Base-by-base conservation (phyloP, 2,797 vertebrate genomes). In the Kryptolebias ocellatus region DNA sequence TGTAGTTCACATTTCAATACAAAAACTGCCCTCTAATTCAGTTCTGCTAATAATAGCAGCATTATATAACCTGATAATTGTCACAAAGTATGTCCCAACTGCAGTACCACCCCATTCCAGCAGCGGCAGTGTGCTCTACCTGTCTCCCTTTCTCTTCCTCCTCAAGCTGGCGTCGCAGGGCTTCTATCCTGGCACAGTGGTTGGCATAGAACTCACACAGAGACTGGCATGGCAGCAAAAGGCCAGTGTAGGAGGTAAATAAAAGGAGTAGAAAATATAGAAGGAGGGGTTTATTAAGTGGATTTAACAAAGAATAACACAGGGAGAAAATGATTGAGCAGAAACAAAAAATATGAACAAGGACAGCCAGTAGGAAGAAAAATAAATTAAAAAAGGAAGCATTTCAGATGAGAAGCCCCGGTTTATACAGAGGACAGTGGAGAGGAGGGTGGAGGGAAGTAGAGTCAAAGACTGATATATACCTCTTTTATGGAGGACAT, bases 131-230 rank as follows among this genome's bases (percentile, higher is more conserved):
- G 84, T 90, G 85, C 87, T 89, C 93, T 94, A 94, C 93, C 93
- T 94, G 92, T 91, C 77, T 87, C 87, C 90, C 92, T 77, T 59
- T 90, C 55, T 91, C 87, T 44, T 90, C 83, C 62, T 93, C 80
- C 69, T 88, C 76, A 70, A 89, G 84, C 60, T 88, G 79, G 71
- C 78, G 86, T 78, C 72, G 83, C 67, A 91, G 90, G 83, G 86
- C 88, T 81, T 91, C 83, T 88, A 92, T 87, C 89, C 90, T 91
- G 78, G 87, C 83, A 82, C 84, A 83, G 85, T 90, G 92, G 85
- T 85, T 91, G 87, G 81, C 90, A 94, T 93, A 95, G 90, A 94
- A 92, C 68, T 84, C 87, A 90, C 83, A 87, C 58, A 92, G 83
- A 85, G 89, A 93, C 94, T 95, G 90, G 79, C 85, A 90, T 83